Evolutionary conservation across 2,888 invertebrate species (phyloP), one percentile per base, ranked within the genome.

Genomic region (Epiblema foenella): DNA sequence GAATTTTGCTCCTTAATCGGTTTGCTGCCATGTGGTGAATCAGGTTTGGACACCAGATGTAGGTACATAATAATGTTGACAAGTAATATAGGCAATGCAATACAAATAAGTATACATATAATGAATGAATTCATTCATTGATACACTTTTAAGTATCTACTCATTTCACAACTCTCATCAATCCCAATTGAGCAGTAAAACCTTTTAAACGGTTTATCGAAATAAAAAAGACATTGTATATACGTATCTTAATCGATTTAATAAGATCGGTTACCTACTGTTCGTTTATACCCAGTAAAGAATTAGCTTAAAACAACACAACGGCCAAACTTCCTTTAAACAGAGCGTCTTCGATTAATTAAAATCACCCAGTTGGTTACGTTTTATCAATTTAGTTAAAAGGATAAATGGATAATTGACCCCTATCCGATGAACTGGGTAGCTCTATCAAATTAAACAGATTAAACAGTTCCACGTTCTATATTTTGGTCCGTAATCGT

Each of bases 391-490:
- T 93, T 93, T 86, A 81, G 91, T 92, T 93, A 93, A 93, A 89
- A 87, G 93, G 93, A 93, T 93, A 93, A 93, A 92, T 91, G 93
- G 92, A 90, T 92, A 92, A 93, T 93, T 92, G 93, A 92, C 93
- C 93, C 92, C 91, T 89, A 93, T 93, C 81, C 83, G 81, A 89
- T 89, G 88, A 83, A 85, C 88, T 86, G 83, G 78, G 83, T 82
- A 80, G 81, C 87, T 88, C 89, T 89, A 89, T 90, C 83, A 86
- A 90, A 92, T 92, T 90, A 90, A 89, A 83, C 83, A 85, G 88
- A 88, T 89, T 87, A 90, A 86, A 84, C 82, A 81, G 83, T 89
- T 86, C 86, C 87, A 88, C 87, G 89, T 79, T 89, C 88, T 78
- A 79, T 73, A 78, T 81, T 78, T 76, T 72, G 75, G 56, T 69